These are phyloP conservation scores for Zingel zingel DNA, from an alignment of 2,113 vertebrate genomes.

Conservation along the genomic window DNA sequence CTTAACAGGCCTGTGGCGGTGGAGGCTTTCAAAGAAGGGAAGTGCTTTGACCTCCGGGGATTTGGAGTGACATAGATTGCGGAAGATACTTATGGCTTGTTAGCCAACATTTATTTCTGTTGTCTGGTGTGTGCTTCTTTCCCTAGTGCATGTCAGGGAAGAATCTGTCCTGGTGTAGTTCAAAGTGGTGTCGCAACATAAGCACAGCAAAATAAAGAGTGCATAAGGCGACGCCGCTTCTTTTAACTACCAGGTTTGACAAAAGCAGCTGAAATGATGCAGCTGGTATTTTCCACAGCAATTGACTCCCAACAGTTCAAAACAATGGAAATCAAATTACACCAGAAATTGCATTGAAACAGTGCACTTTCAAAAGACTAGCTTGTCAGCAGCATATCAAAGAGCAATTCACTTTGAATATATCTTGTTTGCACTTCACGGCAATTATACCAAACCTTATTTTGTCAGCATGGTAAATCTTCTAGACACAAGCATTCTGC, in stretches of 20 bases:
- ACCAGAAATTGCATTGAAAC: slow-evolving; percentile 65
- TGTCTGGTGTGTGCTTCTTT: slow-evolving; percentile 36
- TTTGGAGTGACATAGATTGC: slow-evolving; percentile 66
- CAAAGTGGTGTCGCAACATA: slow-evolving; percentile 49
- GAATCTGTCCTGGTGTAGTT: slow-evolving; percentile 36
- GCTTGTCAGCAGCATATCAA: slow-evolving; percentile 57
- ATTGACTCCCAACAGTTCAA: slow-evolving; percentile 49
- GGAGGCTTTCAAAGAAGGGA: slow-evolving; percentile 62
- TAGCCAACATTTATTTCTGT: slow-evolving; percentile 62
- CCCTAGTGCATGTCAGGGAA: slow-evolving; percentile 58
- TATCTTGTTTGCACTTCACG: slow-evolving; percentile 65
- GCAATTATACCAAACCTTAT: slow-evolving; percentile 64
- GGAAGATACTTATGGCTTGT: slow-evolving; percentile 64
- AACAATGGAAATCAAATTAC: slow-evolving; percentile 75
- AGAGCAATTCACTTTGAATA: slow-evolving; percentile 66
- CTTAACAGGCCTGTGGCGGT: slow-evolving; percentile 18
- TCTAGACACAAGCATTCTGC: slow-evolving; percentile 13
- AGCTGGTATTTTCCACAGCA: slow-evolving; percentile 65
- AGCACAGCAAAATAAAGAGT: slow-evolving; percentile 31
- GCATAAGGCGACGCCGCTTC: slow-evolving; percentile 12
- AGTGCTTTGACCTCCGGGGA: slow-evolving; percentile 63
- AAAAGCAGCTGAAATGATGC: slow-evolving; percentile 70
- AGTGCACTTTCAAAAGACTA: slow-evolving; percentile 14
- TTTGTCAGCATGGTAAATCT: slow-evolving; percentile 59
- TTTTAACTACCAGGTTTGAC: slow-evolving; percentile 55